Base-by-base conservation (phyloP, 2,113 vertebrate genomes). In the Chauna torquata region DNA sequence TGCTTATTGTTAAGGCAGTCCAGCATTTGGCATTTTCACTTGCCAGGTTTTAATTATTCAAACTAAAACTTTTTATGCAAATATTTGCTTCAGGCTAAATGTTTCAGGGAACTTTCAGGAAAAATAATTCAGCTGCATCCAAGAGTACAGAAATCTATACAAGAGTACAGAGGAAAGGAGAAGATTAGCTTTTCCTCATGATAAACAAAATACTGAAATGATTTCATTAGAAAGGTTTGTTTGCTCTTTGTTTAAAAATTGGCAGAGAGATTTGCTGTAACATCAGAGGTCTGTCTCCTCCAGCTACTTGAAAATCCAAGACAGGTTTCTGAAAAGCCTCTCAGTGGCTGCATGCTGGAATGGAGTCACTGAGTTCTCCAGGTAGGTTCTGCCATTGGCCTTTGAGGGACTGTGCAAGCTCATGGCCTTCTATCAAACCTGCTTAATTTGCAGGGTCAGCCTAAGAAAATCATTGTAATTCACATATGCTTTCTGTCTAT, bases 11-110 rank as follows among this genome's bases (percentile, higher is more conserved):
- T 97, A 95, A 94, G 89, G 94, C 85, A 95, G 89, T 82, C 93
- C 91, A 88, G 76, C 30, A 74, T 88, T 94, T 96, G 92, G 71
- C 64, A 52, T 78, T 83, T 92, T 95, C 75, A 64, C 17, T 92
- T 94, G 94, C 78, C 82, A 95, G 55, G 59, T 90, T 96, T 95
- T 96, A 96, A 95, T 95, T 94, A 94, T 96, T 95, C 74, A 94
- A 55, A 62, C 58, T 52, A 77, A 86, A 95, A 91, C 47, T 92
- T 95, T 87, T 91, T 85, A 90, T 82, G 86, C 68, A 91, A 94
- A 91, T 94, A 87, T 83, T 87, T 92, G 92, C 92, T 95, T 74
- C 75, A 52, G 86, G 92, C 84, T 86, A 89, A 92, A 95, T 66
- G 40, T 92, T 95, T 82, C 50, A 70, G 59, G 72, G 84, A 95